Evolutionary conservation across 2,888 invertebrate genomes (phyloP), one percentile per base, ranked within the genome.

Genomic region (Ceriagrion tenellum): DNA sequence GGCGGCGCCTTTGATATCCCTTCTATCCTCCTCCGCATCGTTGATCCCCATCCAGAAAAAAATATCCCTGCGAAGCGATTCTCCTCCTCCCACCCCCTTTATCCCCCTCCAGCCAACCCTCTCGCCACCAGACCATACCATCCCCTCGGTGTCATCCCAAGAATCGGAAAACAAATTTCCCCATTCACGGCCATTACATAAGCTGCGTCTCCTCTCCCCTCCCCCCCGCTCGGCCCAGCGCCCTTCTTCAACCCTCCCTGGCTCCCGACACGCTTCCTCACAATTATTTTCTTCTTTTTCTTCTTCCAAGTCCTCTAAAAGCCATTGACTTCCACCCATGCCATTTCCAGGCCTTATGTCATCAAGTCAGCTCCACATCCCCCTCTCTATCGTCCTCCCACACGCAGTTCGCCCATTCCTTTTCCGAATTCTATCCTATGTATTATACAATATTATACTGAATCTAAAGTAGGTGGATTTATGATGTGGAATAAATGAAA

Each of bases 121-220:
- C 26, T 81, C 81, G 69, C 26, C 35, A 35, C 35, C 81, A 81
- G 18, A 35, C 35, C 81, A 69, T 8, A 2, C 81, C 35, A 69
- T 18, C 35, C 81, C 81, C 35, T 35, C 35, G 35, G 35, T 81
- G 12, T 81, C 81, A 81, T 35, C 81, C 35, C 30, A 35, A 35
- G 81, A 1, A 35, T 30, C 30, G 81, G 26, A 35, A 81, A 81
- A 81, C 0, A 81, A 81, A 81, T 81, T 81, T 81, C 35, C 16
- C 81, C 81, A 81, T 81, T 81, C 35, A 81, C 81, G 81, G 35
- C 81, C 81, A 35, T 81, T 81, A 35, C 81, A 35, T 81, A 35
- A 35, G 81, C 16, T 81, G 35, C 30, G 81, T 81, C 35, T 18
- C 10, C 35, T 26, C 1, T 18, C 10, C 81, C 8, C 69, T 13